These are phyloP conservation scores for Drosophila navojoa DNA, from an alignment of 1,140 invertebrate species.

Conservation along the genomic window DNA sequence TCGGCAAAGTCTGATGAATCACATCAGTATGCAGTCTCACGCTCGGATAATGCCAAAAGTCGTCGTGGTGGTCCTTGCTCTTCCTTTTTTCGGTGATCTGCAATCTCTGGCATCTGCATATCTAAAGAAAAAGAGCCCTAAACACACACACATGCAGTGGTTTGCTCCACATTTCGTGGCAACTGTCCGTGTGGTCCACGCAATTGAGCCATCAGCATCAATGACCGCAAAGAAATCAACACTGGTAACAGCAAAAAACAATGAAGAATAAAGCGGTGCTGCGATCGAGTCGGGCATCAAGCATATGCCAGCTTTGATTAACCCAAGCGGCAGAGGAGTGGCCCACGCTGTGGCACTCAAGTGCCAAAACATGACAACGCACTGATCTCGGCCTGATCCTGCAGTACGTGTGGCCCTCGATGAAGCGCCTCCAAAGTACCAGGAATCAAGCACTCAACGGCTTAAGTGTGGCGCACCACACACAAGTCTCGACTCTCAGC, in stretches of 20 bases:
- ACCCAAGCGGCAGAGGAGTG: constrained; percentile 63
- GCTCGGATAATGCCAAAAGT: no score
- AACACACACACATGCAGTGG: constrained; percentile 25
- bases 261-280: no score
- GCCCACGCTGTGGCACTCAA: constrained; percentile 59
- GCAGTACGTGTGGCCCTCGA: constrained; percentile 64
- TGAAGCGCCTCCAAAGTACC: constrained; percentile 77
- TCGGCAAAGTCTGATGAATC: no score
- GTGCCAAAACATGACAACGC: constrained; percentile 78
- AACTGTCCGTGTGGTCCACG: constrained; percentile 69
- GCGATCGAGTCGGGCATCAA: constrained; percentile 8
- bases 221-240: constrained; percentile 44
- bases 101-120: constrained; percentile 7
- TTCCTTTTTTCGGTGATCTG: not conserved
- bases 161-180: constrained; percentile 69
- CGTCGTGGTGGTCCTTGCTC: no score
- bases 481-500: constrained; percentile 18
- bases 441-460: constrained; percentile 79
- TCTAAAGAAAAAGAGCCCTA: not conserved
- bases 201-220: constrained; percentile 77
- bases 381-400: constrained; percentile 62
- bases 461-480: constrained; percentile 72
- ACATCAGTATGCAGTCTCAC: no score
- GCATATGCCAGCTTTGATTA: constrained; percentile 74
- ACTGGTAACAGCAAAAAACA: not conserved